Evolutionary conservation across 2,113 vertebrate species (phyloP), one percentile per base, ranked within the genome.

Genomic region (Cochlearius cochlearius): DNA sequence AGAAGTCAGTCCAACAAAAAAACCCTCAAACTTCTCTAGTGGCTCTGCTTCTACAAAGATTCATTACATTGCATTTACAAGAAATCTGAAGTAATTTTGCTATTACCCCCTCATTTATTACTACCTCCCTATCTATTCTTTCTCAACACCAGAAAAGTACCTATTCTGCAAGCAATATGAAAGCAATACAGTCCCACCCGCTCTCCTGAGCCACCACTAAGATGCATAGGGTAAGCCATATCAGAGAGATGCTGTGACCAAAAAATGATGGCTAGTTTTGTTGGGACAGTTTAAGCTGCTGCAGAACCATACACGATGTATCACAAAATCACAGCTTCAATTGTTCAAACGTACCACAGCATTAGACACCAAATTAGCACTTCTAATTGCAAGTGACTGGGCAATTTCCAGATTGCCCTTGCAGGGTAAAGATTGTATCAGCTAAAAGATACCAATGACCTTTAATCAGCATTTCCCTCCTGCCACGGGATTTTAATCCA

Each of bases 281-380:
- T 30, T 78, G 26, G 39, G 23, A 63, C 15, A 49, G 32, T 69
- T 91, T 68, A 82, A 75, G 34, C 26, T 72, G 26, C 25, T 41
- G 26, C 66, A 90, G 27, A 68, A 68, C 50, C 45, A 58, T 27
- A 67, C 2, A 56, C 32, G 91, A 41, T 38, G 25, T 45, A 89
- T 32, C 36, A 85, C 19, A 83, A 73, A 92, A 92, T 79, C 74
- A 85, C 53, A 82, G 83, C 39, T 68, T 95, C 38, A 76, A 79
- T 64, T 92, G 82, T 38, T 95, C 18, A 69, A 82, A 78, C 20
- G 11, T 91, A 95, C 63, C 62, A 88, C 56, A 86, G 78, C 55
- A 90, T 92, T 83, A 86, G 47, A 80, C 43, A 92, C n/a, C 47
- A 58, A 89, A 94, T 91, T 90, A 94, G 69, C 56, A 89, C 83